Percentiles rank a stretch among this genome's conserved stretches.
These are phyloP conservation scores for Malachius bipustulatus DNA, from an alignment of 2,888 invertebrate genomes.

Conservation along the genomic window DNA sequence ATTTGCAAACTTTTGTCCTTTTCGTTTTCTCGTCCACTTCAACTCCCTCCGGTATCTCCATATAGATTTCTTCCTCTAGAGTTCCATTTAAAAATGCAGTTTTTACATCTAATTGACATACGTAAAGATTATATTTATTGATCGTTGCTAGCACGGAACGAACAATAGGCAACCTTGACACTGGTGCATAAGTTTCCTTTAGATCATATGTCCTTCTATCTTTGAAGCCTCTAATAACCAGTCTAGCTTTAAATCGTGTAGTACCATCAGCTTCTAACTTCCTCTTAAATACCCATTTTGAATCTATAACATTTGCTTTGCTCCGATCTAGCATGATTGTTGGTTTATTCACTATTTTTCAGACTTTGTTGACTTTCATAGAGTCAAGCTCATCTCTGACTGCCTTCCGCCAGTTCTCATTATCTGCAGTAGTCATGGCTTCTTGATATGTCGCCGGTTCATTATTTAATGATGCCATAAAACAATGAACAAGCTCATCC, in stretches of 20 bases:
- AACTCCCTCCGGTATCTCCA: constrained; percentile 16
- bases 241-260: no score
- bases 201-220: constrained; percentile 6
- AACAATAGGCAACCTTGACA: no score
- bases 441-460: constrained; percentile 3
- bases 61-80: no score
- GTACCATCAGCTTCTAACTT: no score
- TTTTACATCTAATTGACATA: constrained; percentile 10
- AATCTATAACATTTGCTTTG: constrained; percentile 9
- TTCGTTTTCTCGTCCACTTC: constrained; percentile 6
- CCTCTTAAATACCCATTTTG: no score
- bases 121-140: no score
- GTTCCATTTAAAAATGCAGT: no score
- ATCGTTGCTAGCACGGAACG: no score
- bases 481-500: constrained; percentile 1
- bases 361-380: constrained; percentile 13
- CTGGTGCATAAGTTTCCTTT: no score
- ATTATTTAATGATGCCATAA: constrained; percentile 1
- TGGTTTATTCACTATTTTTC: constrained; percentile 14
- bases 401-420: no score
- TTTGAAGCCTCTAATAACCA: no score
- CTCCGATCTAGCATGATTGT: constrained; percentile 2
- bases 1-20: no score
- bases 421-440: neutral
- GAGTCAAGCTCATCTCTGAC: neutral